Conservation (phyloP, 2,797 vertebrate genomes). For the Lacerta viridis region DNA sequence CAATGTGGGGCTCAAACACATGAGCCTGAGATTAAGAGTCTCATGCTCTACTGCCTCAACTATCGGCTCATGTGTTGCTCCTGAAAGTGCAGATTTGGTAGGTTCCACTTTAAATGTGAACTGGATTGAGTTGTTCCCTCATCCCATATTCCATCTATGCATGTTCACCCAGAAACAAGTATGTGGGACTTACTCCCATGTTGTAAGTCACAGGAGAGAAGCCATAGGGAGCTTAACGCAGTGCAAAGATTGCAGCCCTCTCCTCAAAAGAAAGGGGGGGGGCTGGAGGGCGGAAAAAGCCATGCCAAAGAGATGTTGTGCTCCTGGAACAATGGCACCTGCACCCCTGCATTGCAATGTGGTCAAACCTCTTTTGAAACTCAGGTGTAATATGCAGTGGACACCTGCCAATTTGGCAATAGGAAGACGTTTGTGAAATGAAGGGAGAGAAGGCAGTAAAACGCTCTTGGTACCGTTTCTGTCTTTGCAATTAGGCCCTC, state of each 20-base stretch:
- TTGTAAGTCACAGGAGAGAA: not conserved
- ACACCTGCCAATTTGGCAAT: not conserved
- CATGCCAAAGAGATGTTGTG: not conserved
- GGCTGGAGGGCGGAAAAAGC: too few species aligned
- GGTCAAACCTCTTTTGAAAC: not conserved
- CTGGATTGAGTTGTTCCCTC: too few species aligned
- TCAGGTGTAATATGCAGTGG: not conserved
- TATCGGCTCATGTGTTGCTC: too few species aligned
- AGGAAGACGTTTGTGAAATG: not conserved
- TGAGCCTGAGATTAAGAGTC: too few species aligned
- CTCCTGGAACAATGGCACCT: too few species aligned
- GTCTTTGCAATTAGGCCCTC: constrained; percentile 4
- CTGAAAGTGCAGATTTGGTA: too few species aligned
- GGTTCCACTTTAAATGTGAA: too few species aligned
- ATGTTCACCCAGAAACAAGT: not conserved
- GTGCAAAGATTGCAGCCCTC: not conserved
- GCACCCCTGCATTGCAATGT: not conserved
- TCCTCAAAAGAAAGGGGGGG: too few species aligned
- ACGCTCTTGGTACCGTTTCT: not conserved
- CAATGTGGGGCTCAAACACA: too few species aligned
- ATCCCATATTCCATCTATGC: not conserved
- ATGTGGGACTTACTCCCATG: not conserved
- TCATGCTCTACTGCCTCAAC: too few species aligned
- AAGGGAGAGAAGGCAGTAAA: not conserved
- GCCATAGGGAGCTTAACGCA: not conserved